A percentile compares a stretch with the other conserved stretches of the same genome.
Evolutionary conservation across 2,888 invertebrate species (phyloP).

Genomic region (Nephrotoma guestfalica): DNA sequence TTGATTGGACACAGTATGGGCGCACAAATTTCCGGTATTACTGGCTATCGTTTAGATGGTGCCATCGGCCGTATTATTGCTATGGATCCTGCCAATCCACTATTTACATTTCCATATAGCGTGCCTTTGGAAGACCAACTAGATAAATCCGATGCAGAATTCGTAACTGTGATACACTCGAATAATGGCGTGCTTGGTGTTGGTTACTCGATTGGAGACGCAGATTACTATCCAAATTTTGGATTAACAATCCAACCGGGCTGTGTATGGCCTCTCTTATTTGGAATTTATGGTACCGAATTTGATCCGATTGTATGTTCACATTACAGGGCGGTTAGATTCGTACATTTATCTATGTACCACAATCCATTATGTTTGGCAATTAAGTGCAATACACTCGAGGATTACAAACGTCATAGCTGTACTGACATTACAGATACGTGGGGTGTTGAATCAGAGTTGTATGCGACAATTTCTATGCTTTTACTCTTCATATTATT

Average conservation of each 20-base stretch:
- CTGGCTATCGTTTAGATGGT: constrained; percentile 23
- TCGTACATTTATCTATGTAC: background rate
- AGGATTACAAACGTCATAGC: background rate
- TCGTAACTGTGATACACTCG: constrained; percentile 30
- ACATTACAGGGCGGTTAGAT: background rate
- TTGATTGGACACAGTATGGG: constrained; percentile 29
- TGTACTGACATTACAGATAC: background rate
- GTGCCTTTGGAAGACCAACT: constrained; percentile 23
- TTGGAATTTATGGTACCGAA: background rate
- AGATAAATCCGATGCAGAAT: constrained; percentile 25
- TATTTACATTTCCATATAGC: constrained; percentile 26
- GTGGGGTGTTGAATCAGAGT: background rate
- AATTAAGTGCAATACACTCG: background rate
- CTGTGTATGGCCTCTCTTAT: background rate
- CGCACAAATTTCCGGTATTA: constrained; percentile 30
- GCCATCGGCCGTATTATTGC: constrained; percentile 29
- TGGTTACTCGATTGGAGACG: background rate
- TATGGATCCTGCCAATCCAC: constrained; percentile 30
- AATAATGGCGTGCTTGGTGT: constrained; percentile 6
- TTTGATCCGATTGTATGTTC: background rate
- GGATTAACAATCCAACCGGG: background rate
- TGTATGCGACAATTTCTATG: background rate
- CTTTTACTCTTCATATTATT: too few species aligned
- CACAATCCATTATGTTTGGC: background rate
- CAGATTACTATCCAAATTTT: background rate